Conservation (phyloP, 2,797 vertebrate genomes). For the Pitangus sulphuratus region DNA sequence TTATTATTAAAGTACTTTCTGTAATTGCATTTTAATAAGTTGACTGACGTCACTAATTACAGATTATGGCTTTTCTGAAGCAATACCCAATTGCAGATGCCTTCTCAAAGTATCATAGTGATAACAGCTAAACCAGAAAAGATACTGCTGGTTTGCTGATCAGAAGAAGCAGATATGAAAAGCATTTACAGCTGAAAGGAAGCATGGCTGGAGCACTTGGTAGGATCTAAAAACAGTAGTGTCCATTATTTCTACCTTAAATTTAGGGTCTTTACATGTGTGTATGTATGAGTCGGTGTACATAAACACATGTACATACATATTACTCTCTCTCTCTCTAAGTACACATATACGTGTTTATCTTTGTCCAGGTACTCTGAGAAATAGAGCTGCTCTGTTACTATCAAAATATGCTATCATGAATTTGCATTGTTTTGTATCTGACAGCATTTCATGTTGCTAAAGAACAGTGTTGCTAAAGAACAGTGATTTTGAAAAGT, state of each 20-base stretch:
- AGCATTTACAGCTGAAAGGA: neutral
- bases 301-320: neutral
- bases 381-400: neutral
- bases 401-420: neutral
- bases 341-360: neutral
- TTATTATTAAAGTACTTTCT: slow-evolving; percentile 25
- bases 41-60: slow-evolving; percentile 10
- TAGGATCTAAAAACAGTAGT: neutral
- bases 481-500: neutral
- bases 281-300: neutral
- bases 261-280: neutral
- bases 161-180: neutral
- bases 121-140: neutral
- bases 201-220: neutral
- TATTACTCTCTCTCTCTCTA: neutral
- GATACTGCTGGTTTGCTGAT: neutral
- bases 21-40: slow-evolving; percentile 22
- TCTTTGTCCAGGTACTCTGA: neutral
- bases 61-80: slow-evolving; percentile 5
- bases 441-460: neutral
- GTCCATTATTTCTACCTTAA: neutral
- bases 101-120: neutral
- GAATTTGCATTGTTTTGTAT: neutral
- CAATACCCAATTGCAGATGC: neutral
- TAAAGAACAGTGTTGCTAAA: neutral